Evolutionary conservation across 1,140 invertebrate species (phyloP), one percentile per base, ranked within the genome.

Genomic region (Branchinecta lynchi): DNA sequence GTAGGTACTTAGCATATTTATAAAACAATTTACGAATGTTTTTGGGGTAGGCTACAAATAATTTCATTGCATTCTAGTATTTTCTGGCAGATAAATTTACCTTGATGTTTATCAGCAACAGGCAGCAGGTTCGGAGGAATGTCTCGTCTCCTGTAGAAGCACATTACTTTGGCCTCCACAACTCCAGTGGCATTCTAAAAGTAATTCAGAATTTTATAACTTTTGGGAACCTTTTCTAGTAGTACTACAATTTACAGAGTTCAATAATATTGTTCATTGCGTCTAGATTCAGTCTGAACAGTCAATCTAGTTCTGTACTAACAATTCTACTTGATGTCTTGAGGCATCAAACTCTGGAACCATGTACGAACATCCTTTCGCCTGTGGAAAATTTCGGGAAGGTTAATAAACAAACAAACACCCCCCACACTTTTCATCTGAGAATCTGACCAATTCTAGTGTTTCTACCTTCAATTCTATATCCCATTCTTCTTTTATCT

Each of bases 91-190:
- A 32, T 32, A 32, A 32, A 5, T 32, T 93, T 84, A 96, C 93
- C 89, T 86, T 96, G 93, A 85, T 96, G 93, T 85, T 96, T 96
- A 82, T 99, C 96, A 72, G 96, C 95, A 77, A 98, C 85, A 80
- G 91, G 87, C 76, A 98, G 91, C 74, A 98, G 85, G 71, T 91
- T 88, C 76, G 87, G 86, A 72, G 96, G 93, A 76, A 98, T 86
- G 83, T 98, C 96, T 79, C 93, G 86, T 80, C 96, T 86, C 81
- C 96, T 85, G 81, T 95, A 99, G 81, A 98, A 98, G 81, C 95
- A 98, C 90, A 97, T 96, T 76, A 98, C 93, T 84, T 98, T 98
- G 73, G 95, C 96, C 82, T 99, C 96, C 72, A 98, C 95, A 85
- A 96, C 97, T 75, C 96, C 96, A 81, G 86, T 92, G 74, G 90